Conservation (phyloP, 2,888 invertebrate genomes). For the Chelonus formosanus region DNA sequence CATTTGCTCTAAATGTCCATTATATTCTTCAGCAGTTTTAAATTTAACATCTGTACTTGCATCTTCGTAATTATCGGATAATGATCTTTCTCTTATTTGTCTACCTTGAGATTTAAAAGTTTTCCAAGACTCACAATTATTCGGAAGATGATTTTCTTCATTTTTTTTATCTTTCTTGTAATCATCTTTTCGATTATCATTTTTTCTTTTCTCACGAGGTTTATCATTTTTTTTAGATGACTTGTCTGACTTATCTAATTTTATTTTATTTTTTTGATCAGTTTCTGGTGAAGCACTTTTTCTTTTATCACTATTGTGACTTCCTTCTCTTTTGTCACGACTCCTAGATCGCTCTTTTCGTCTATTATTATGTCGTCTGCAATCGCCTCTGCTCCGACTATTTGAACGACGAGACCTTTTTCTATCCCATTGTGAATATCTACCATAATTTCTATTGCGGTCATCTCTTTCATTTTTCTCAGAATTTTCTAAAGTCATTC, state of each 20-base stretch:
- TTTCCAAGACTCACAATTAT: constrained; percentile 52
- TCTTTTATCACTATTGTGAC: constrained; percentile 31
- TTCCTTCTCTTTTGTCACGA: constrained; percentile 38
- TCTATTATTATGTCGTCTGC: constrained; percentile 37
- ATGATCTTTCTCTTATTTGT: constrained; percentile 9
- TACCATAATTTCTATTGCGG: constrained; percentile 5
- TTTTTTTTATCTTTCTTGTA: constrained; percentile 35
- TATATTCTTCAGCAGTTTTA: constrained; percentile 57
- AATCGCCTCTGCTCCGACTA: constrained; percentile 28
- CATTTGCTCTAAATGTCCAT: constrained; percentile 56
- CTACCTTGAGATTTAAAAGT: constrained; percentile 48
- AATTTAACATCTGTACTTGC: constrained; percentile 19
- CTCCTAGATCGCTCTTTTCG: constrained; percentile 44
- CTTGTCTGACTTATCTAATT: constrained; percentile 26
- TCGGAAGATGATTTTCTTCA: constrained; percentile 29
- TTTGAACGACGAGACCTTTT: neutral
- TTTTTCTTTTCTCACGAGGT: constrained; percentile 21
- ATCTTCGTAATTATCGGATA: neutral
- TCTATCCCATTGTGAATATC: constrained; percentile 13
- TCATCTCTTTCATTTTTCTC: neutral
- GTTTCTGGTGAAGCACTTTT: constrained; percentile 32
- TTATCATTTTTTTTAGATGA: constrained; percentile 27
- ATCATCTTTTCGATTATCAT: constrained; percentile 11
- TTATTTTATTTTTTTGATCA: constrained; percentile 33
- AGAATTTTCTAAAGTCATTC: neutral